These are phyloP conservation scores for Muntiacus muntjak DNA, from an alignment of 2,113 vertebrate species.

Conservation along the genomic window DNA sequence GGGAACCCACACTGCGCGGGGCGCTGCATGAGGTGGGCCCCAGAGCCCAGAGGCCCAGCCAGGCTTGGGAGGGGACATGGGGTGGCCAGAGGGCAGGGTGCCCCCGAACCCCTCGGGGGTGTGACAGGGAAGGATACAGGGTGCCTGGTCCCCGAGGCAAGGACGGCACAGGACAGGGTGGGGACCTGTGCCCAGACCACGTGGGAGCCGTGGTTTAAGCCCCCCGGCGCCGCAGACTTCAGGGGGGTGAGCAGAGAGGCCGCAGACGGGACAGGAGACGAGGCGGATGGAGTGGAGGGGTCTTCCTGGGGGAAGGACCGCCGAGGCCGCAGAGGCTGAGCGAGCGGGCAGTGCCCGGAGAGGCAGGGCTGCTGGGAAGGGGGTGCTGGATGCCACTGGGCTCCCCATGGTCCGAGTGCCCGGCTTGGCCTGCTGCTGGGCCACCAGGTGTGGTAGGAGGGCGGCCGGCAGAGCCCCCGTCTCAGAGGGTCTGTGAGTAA, in stretches of 20 bases:
- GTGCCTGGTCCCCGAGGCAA: accelerated
- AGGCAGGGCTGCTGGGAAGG: neutral
- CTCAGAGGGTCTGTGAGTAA: constrained; percentile 77
- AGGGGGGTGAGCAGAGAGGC: accelerated
- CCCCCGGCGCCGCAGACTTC: accelerated
- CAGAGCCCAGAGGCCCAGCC: neutral
- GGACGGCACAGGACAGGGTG: accelerated
- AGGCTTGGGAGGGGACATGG: accelerated
- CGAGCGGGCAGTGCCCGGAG: accelerated
- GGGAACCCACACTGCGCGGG: accelerated
- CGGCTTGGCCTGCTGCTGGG: accelerated
- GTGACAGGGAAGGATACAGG: neutral
- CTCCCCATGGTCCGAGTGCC: accelerated
- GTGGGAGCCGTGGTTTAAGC: accelerated
- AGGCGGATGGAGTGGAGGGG: neutral
- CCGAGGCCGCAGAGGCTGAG: accelerated
- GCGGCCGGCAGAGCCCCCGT: neutral
- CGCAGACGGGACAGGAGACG: neutral
- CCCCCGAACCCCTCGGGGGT: neutral
- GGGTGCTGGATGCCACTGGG: accelerated
- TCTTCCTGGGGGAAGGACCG: neutral
- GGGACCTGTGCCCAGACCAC: accelerated
- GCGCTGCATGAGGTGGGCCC: accelerated
- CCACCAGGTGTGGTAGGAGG: neutral
- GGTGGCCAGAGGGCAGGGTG: accelerated